Base-by-base conservation (phyloP, 2,113 vertebrate species). In the Fulmarus glacialis region DNA sequence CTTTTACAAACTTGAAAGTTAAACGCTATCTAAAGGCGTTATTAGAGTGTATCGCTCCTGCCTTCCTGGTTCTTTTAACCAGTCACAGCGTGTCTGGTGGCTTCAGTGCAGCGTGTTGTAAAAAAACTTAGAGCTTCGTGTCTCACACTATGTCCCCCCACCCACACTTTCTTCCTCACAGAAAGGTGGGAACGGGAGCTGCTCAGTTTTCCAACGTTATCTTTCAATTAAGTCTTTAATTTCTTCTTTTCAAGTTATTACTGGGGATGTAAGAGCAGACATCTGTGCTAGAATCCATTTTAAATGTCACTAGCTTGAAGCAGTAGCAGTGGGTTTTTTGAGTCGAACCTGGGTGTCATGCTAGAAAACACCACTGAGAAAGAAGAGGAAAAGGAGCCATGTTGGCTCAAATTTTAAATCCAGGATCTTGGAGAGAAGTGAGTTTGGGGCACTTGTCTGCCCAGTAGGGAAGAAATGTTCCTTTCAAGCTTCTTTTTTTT, bases 71-170 rank as follows among this genome's bases (percentile, higher is more conserved):
- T 21, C 53, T 43, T 56, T 26, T 38, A 56, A 45, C 63, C 55
- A 43, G 18, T 47, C 43, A 21, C 43, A 59, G 38, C 7, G 1
- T 42, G 72, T 53, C 67, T 80, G 23, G 34, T 40, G 56, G 36
- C 32, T 55, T 67, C 52, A 38, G 0, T 11, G 22, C 19, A 60
- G 17, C 27, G 40, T 42, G 29, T 38, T 91, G 68, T 38, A 62
- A 13, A 86, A 82, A 47, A 16, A 30, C 12, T 42, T 29, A 2
- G 45, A 83, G 83, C 59, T 71, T 87, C n/a, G 0, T 5, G 7
- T 79, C 70, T 79, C 1, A 0, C 29, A 3, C 52, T 22, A 5
- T 0, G 0, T 77, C 12, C 29, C 42, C 45, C 32, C 42, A 23
- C 24, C 12, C 32, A 32, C 29, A 0, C 70, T 21, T 50, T 15